Evolutionary conservation across 2,888 invertebrate species (phyloP), one percentile per base, ranked within the genome.

Genomic region (Ptilodon capucinus): DNA sequence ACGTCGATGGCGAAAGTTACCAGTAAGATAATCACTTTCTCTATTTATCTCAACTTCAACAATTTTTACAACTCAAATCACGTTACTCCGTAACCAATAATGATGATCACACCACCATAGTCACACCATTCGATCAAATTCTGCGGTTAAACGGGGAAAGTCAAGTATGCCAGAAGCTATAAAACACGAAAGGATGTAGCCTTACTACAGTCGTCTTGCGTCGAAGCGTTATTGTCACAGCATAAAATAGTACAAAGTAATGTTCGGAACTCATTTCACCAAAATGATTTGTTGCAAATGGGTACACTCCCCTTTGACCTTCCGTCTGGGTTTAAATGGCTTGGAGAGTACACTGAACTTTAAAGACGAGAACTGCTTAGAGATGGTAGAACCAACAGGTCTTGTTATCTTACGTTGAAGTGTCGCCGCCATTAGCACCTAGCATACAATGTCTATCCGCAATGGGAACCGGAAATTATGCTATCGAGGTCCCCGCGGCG

Each of bases 381-480:
- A n/a, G n/a, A n/a, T n/a, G n/a, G 16, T 2, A 34, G 4, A 38
- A 19, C 9, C 18, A 21, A 13, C 13, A 13, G 13, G 21, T 39
- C 17, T 40, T 16, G 21, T 4, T 19, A 9, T 19, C 13, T 14
- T 34, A 19, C 19, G 13, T 38, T 40, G 40, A 16, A 40, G 25
- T 7, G 23, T 23, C 19, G 21, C 2, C 14, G 21, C 23, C 21
- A 40, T 40, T 25, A 40, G 25, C 38, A 19, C 38, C 38, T 19
- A 35, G 17, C 7, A 35, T 17, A 60, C 58, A 57, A 68, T 57
- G 64, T 66, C 62, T 66, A 50, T 57, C 66, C 62, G 65, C 64
- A 58, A 71, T 71, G 60, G 64, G 68, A 64, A 74, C 45, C 75
- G 79, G 83, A 85, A 79, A 85, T 84, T 79, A 74, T 73, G 70